Evolutionary conservation across 2,113 vertebrate genomes (phyloP), one percentile per base, ranked within the genome.

Genomic region (Atrichornis clamosus): DNA sequence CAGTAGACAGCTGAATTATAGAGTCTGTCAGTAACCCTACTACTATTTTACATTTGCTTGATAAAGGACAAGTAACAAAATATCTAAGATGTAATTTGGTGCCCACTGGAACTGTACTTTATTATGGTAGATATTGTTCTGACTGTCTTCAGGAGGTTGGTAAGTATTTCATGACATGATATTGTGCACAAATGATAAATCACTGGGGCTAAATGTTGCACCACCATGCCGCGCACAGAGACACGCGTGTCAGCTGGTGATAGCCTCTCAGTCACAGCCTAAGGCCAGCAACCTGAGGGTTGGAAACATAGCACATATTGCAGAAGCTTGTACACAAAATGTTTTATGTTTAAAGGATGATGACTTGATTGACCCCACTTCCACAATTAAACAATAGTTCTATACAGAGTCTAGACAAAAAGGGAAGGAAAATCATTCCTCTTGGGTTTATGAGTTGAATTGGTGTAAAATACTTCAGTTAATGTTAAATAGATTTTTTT

Each of bases 1-100:
- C 90, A 97, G 96, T 94, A 97, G 97, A 98, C 96, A 89, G 97
- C 92, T 95, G 97, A 97, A 97, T 98, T 97, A 97, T 87, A 95
- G 97, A 97, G 95, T 95, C 95, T 96, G 96, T 96, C 97, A 95
- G 96, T 96, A 96, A 82, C 90, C 95, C 37, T 59, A 93, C 89
- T 91, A 79, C 95, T 81, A 70, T 95, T 97, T 96, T 93, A 94
- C 93, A 97, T 98, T 97, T 96, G 87, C 97, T 97, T 98, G 96
- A 97, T 97, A 98, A 98, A 98, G 93, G 91, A 95, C 72, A 90
- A 98, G 96, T 78, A 95, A 91, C 96, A 81, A 94, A 97, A 97
- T 92, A 95, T 94, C 97, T 97, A 97, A 97, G 96, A 96, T 96
- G 94, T 93, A 96, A 97, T 96, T 95, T 93, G 53, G 94, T 92